phyloP scores from a whole-genome alignment of 2,797 vertebrate species.

The Siniperca undulata region DNA sequence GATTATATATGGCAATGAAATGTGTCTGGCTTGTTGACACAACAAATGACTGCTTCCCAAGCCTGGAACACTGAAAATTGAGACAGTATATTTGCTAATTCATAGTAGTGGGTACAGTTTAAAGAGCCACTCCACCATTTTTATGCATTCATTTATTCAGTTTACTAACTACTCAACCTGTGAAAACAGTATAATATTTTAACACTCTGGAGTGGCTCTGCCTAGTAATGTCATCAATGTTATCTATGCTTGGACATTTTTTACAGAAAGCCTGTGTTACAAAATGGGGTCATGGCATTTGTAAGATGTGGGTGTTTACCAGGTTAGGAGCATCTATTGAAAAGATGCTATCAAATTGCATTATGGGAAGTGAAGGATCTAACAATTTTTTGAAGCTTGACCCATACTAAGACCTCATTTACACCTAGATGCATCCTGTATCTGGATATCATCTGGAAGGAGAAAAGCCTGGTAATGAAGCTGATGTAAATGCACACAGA shows the following conservation, averaged over 20 bases:
- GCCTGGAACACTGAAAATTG: background rate
- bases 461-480: slow-evolving; percentile 9
- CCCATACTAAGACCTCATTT: background rate
- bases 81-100: slow-evolving; percentile 1
- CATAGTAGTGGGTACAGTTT: background rate
- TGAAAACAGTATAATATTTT: slow-evolving; percentile 16
- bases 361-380: background rate
- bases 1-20: background rate
- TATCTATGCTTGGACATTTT: slow-evolving; percentile 3
- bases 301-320: background rate
- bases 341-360: slow-evolving; percentile 1
- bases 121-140: slow-evolving; percentile 8
- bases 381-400: background rate
- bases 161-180: background rate
- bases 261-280: background rate
- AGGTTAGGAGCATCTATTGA: background rate
- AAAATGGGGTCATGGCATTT: slow-evolving; percentile 16
- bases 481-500: slow-evolving; percentile 1
- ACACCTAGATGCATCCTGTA: background rate
- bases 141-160: background rate
- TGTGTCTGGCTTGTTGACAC: slow-evolving; percentile 14
- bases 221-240: background rate
- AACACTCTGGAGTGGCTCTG: background rate
- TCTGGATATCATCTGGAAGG: background rate
- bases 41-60: slow-evolving; percentile 6